These are phyloP conservation scores for Lycophotia porphyrea DNA, from an alignment of 2,888 invertebrate species.

Conservation along the genomic window DNA sequence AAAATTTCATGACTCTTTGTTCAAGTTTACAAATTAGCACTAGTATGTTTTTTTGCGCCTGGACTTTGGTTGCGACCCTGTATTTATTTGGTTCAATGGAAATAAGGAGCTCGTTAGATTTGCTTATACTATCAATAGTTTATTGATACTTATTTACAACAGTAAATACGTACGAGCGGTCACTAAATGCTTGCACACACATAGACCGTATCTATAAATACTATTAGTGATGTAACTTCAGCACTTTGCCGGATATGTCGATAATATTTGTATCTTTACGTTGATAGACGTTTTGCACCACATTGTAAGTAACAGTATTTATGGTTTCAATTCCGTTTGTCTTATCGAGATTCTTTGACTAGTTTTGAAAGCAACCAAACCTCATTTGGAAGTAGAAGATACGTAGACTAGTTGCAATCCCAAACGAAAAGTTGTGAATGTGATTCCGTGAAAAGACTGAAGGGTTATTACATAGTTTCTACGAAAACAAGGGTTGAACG, in stretches of 20 bases:
- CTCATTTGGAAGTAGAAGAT: not conserved
- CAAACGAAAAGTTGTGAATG: not conserved
- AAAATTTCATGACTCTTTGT: conserved; percentile 9
- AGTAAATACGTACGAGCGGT: not conserved
- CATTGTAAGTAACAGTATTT: conserved; percentile 1
- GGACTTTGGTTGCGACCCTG: not conserved
- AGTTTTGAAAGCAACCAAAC: not conserved
- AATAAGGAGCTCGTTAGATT: conserved; percentile 1
- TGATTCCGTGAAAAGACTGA: too few species aligned
- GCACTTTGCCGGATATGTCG: conserved; percentile 13
- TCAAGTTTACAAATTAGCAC: conserved; percentile 24
- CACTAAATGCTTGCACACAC: conserved; percentile 27
- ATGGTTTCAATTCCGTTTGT: conserved; percentile 8
- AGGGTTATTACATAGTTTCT: too few species aligned
- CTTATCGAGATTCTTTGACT: not conserved
- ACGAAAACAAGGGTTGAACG: not conserved
- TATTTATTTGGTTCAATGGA: conserved; percentile 8
- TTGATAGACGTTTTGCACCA: conserved; percentile 16
- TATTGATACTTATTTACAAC: conserved; percentile 15
- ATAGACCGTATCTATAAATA: conserved; percentile 19
- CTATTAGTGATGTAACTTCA: conserved; percentile 9
- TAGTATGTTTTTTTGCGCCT: not conserved
- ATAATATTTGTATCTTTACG: conserved; percentile 5
- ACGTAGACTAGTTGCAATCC: not conserved
- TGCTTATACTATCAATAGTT: not conserved